A percentile compares a stretch with the other conserved stretches of the same genome.
phyloP scores from a whole-genome alignment of 2,888 invertebrate species.

The Torymus texanus region DNA sequence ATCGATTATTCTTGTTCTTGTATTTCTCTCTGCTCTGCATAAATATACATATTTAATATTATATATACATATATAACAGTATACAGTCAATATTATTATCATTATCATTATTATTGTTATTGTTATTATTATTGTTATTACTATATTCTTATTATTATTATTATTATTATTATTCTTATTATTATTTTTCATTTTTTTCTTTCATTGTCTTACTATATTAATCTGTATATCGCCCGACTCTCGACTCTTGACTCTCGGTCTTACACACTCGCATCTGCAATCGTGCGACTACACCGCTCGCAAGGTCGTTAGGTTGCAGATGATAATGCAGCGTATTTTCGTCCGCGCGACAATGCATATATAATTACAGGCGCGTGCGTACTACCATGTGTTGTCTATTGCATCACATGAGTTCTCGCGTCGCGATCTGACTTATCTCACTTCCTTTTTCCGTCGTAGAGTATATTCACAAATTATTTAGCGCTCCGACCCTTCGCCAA shows the following conservation, averaged over 20 bases:
- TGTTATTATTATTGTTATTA: slow-evolving; percentile 46
- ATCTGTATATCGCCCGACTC: slow-evolving; percentile 55
- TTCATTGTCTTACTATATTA: slow-evolving; percentile 52
- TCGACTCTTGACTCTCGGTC: slow-evolving; percentile 51
- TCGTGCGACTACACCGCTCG: slow-evolving; percentile 59
- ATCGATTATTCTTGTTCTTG: slow-evolving; percentile 69
- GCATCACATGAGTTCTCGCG: slow-evolving; percentile 13
- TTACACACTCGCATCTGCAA: slow-evolving; percentile 66
- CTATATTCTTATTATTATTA: slow-evolving; percentile 41
- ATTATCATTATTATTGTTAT: slow-evolving; percentile 56
- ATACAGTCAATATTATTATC: slow-evolving; percentile 57
- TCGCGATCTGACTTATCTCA: no score
- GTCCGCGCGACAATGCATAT: slow-evolving; percentile 59
- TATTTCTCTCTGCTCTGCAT: slow-evolving; percentile 72
- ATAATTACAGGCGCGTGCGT: slow-evolving; percentile 43
- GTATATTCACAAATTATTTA: no score
- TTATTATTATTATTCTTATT: slow-evolving; percentile 29
- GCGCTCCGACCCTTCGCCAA: no score
- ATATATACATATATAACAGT: slow-evolving; percentile 56
- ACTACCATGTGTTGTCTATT: not conserved
- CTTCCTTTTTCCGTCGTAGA: no score
- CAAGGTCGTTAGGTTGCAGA: slow-evolving; percentile 66
- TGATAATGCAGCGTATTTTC: slow-evolving; percentile 61
- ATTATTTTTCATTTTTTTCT: slow-evolving; percentile 34
- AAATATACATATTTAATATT: slow-evolving; percentile 66